Base-by-base conservation (phyloP, 1,140 invertebrate genomes). In the Helicoverpa zea region DNA sequence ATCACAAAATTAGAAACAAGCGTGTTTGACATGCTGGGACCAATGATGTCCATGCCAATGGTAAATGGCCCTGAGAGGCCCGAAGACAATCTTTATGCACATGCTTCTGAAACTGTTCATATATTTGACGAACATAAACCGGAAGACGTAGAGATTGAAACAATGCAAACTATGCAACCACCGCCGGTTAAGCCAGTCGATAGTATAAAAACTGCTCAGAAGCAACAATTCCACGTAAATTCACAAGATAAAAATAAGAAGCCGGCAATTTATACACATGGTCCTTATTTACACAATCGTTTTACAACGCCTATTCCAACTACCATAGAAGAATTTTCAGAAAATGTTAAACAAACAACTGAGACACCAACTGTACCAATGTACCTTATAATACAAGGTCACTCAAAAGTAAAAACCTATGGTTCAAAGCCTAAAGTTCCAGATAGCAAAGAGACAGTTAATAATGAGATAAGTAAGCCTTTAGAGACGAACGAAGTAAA, bases 371-470 rank as follows among this genome's bases (percentile, higher is more conserved):
- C 95, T 51, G 95, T 96, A 3, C 97, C 97, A 2, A 96, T 97
- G 95, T 97, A 98, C 86, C 94, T 97, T 10, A 98, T 98, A 29
- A 98, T 98, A 83, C 97, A 98, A 91, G 97, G 97, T 0, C 97
- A 98, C 87, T 98, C 97, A 0, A 98, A 97, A 93, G 97, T 98
- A 0, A 98, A 98, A 93, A 98, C 97, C 1, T 98, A 98, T 88
- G 96, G 97, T 18, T 96, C 97, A 0, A 96, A 94, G 66, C 87
- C 89, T 12, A 92, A 93, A 81, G 78, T 87, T 23, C 77, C 79
- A 5, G 81, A 81, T 12, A 80, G 85, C 18, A 81, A 83, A 43
- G 80, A 86, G 52, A 76, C 81, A 16, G 82, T 83, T 29, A 86
- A 80, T 64, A 93, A 92, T 16, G 89, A 92, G 84, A 90, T 91